A percentile compares a stretch with the other conserved stretches of the same genome.
These are phyloP conservation scores for Neofelis nebulosa DNA, from an alignment of 2,113 vertebrate species.

Conservation along the genomic window DNA sequence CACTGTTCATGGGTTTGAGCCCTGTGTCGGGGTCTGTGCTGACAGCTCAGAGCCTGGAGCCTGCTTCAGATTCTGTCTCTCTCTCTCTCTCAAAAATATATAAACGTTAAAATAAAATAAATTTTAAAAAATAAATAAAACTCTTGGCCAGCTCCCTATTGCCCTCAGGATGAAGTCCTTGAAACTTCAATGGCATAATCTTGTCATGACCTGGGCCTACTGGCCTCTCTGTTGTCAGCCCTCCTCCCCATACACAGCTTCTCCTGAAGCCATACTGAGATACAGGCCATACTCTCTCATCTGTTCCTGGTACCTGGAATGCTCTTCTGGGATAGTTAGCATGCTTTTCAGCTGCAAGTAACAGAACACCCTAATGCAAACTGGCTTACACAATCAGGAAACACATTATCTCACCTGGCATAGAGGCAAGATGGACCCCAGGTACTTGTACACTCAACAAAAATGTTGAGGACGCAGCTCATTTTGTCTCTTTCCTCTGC, in stretches of 20 bases:
- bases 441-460: neutral
- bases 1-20: too few relatives aligned
- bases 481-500: conserved; percentile 6
- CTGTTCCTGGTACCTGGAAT: neutral
- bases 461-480: neutral
- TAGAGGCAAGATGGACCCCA: neutral
- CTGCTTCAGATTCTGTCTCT: too few relatives aligned
- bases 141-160: neutral
- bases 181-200: neutral
- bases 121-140: neutral
- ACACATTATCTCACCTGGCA: neutral
- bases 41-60: too few relatives aligned
- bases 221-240: neutral
- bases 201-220: neutral
- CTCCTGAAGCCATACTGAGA: neutral
- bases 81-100: too few relatives aligned
- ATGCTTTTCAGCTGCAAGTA: neutral
- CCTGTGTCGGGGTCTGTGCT: too few relatives aligned
- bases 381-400: neutral
- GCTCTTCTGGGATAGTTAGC: neutral
- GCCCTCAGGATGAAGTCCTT: neutral
- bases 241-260: neutral
- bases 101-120: neutral
- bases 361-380: neutral
- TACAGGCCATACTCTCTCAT: neutral